Evolutionary conservation across 2,888 invertebrate genomes (phyloP).

Genomic region (Apamea monoglypha): DNA sequence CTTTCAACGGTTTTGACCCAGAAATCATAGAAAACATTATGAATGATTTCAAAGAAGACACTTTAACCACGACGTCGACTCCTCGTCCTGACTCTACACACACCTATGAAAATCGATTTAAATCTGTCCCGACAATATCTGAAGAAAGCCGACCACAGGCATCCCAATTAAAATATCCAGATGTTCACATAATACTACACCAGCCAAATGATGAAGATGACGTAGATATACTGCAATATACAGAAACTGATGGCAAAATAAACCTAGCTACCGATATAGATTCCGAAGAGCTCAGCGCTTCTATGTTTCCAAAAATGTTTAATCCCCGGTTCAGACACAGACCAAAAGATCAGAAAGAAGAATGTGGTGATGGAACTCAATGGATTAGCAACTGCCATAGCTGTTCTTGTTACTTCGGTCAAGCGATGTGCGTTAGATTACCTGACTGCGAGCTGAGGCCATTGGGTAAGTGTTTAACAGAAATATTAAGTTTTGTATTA

Average conservation of each 20-base stretch:
- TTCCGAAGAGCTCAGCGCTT: not conserved
- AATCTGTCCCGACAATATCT: not conserved
- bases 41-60: conserved; percentile 18
- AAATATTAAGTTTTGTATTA: no score
- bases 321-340: conserved; percentile 21
- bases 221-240: not conserved
- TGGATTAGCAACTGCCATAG: conserved; percentile 51
- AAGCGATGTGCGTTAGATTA: conserved; percentile 32
- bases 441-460: conserved; percentile 32
- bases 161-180: conserved; percentile 12
- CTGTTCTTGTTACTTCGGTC: conserved; percentile 41
- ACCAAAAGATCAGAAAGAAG: conserved; percentile 43
- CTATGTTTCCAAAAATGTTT: conserved; percentile 2
- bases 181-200: conserved; percentile 32
- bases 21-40: conserved; percentile 3
- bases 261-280: not conserved
- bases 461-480: conserved; percentile 39
- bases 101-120: not conserved
- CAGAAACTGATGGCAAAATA: not conserved
- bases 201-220: conserved; percentile 4
- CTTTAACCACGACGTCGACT: not conserved
- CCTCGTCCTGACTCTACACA: not conserved
- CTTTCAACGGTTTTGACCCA: not conserved
- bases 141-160: not conserved
- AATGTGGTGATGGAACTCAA: conserved; percentile 51